phyloP scores from a whole-genome alignment of 2,888 invertebrate species.

The Homarus gammarus region DNA sequence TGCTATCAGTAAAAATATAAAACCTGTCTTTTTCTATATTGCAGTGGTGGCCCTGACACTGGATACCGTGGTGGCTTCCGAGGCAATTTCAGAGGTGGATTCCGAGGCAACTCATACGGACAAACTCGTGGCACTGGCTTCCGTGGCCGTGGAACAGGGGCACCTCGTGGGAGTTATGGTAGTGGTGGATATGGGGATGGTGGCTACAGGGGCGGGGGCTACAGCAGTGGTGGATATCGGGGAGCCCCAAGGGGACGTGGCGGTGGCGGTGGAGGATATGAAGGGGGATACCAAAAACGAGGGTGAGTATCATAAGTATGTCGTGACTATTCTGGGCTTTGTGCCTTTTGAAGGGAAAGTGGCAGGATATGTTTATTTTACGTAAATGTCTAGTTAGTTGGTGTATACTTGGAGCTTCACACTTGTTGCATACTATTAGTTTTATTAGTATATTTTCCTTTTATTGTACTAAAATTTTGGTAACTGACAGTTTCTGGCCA shows the following conservation, averaged over 20 bases:
- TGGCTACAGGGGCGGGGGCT: conserved; percentile 58
- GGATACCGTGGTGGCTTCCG: conserved; percentile 73
- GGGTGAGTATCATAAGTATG: conserved; percentile 57
- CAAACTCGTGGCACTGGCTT: conserved; percentile 46
- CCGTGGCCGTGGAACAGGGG: conserved; percentile 53
- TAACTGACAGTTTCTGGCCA: conserved; percentile 50
- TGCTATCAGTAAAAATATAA: neutral
- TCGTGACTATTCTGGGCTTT: neutral
- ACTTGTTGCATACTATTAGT: neutral
- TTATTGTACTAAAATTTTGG: conserved; percentile 12
- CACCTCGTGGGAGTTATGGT: conserved; percentile 58
- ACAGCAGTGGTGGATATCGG: conserved; percentile 40
- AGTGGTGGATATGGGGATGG: conserved; percentile 63
- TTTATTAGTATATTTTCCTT: conserved; percentile 11
- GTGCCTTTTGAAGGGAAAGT: neutral
- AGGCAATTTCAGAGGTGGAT: conserved; percentile 69
- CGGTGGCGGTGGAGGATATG: conserved; percentile 54
- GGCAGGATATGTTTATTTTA: neutral
- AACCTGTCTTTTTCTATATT: neutral
- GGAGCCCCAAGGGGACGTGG: conserved; percentile 63
- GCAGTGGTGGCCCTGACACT: conserved; percentile 64
- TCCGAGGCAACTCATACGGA: conserved; percentile 59
- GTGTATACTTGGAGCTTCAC: conserved; percentile 22
- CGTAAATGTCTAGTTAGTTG: neutral
- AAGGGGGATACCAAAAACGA: conserved; percentile 69